Evolutionary conservation across 2,113 vertebrate species (phyloP).

Genomic region (Micronisus gabar): DNA sequence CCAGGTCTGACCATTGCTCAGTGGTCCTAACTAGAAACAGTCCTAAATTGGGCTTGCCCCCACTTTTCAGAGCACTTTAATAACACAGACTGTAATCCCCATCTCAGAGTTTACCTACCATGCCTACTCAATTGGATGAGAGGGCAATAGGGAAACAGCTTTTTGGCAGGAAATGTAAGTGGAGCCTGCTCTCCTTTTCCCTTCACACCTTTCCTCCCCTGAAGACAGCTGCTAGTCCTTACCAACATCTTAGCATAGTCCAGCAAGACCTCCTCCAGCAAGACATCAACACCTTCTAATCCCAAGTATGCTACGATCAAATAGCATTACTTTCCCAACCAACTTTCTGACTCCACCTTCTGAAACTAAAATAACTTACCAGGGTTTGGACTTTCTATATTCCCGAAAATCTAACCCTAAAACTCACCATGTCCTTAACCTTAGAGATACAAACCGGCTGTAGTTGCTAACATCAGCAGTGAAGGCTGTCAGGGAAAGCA

Average conservation of each 20-base stretch:
- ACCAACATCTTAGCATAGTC: background rate
- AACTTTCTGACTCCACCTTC: background rate
- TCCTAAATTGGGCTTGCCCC: background rate
- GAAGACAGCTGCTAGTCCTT: background rate
- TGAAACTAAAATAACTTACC: background rate
- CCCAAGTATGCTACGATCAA: background rate
- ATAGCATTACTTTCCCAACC: rapidly evolving
- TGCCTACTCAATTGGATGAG: background rate
- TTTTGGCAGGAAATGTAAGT: background rate
- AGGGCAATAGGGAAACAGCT: background rate
- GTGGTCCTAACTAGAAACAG: background rate
- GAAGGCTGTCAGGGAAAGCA: background rate
- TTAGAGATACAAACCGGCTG: background rate
- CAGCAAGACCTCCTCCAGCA: background rate
- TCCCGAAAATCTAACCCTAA: background rate
- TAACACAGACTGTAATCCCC: background rate
- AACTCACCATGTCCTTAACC: background rate
- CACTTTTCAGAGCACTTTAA: background rate
- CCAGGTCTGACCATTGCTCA: background rate
- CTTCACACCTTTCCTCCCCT: background rate
- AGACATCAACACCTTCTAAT: background rate
- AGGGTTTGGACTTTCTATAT: background rate
- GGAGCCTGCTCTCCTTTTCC: background rate
- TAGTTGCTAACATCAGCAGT: background rate
- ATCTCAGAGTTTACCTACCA: background rate